Evolutionary conservation across 2,888 invertebrate genomes (phyloP).

Genomic region (Venustoraphidia nigricollis): DNA sequence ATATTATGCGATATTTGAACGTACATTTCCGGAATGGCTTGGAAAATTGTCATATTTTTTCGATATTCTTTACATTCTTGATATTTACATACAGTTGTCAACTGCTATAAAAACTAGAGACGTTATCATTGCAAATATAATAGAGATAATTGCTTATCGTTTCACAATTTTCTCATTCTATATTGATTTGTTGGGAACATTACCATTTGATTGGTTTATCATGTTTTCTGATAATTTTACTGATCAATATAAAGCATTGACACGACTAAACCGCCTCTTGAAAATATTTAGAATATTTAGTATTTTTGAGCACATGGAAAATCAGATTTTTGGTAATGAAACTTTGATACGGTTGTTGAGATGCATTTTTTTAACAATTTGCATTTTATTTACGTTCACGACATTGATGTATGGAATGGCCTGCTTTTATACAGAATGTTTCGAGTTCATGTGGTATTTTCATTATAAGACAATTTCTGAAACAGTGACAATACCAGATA

Average conservation of each 20-base stretch:
- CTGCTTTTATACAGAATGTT: slow-evolving; percentile 8
- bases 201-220: neutral
- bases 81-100: slow-evolving; percentile 1
- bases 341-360: no score
- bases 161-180: neutral
- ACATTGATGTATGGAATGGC: slow-evolving; percentile 5
- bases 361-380: no score
- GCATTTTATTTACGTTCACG: no score
- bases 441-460: slow-evolving; percentile 6
- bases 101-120: neutral
- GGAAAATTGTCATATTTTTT: neutral
- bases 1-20: no score
- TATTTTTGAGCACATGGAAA: neutral
- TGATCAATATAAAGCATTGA: neutral
- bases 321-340: no score
- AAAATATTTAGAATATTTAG: neutral
- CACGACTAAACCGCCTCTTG: neutral
- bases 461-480: no score
- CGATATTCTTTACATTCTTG: neutral
- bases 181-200: neutral
- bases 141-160: neutral
- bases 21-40: no score
- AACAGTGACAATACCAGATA: no score
- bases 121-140: neutral
- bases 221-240: no score